Evolutionary conservation across 2,888 invertebrate genomes (phyloP).

Genomic region (Harmothoe impar): DNA sequence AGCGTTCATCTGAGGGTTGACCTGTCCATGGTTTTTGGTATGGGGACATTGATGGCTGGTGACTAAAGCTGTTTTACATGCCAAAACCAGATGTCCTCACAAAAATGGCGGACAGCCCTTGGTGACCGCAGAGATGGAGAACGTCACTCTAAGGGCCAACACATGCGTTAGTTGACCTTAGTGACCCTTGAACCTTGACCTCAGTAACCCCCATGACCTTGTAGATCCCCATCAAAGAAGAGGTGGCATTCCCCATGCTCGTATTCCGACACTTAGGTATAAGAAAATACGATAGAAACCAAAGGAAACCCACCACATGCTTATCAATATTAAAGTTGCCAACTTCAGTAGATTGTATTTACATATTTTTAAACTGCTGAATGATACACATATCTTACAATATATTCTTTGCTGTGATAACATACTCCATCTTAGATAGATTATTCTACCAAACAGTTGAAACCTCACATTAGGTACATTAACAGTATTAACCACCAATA

Average conservation of each 20-base stretch:
- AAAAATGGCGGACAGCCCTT: not conserved
- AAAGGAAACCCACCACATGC: conserved; percentile 40
- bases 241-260: conserved; percentile 56
- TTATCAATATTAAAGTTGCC: not conserved
- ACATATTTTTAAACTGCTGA: too few relatives aligned
- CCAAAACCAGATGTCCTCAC: not conserved
- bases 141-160: not conserved
- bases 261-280: not conserved
- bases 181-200: not conserved
- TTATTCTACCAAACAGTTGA: too few relatives aligned
- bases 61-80: not conserved
- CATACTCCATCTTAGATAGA: too few relatives aligned
- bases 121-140: not conserved
- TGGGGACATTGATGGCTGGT: not conserved
- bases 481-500: too few relatives aligned
- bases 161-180: conserved; percentile 29
- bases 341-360: not conserved
- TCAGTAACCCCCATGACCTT: conserved; percentile 31
- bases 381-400: too few relatives aligned
- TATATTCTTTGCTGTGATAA: too few relatives aligned
- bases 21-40: not conserved
- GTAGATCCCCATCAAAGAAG: not conserved
- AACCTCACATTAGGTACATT: too few relatives aligned
- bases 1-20: not conserved
- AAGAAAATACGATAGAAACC: not conserved